These are phyloP conservation scores for Andrena haemorrhoa DNA, from an alignment of 2,888 invertebrate species.

Conservation along the genomic window DNA sequence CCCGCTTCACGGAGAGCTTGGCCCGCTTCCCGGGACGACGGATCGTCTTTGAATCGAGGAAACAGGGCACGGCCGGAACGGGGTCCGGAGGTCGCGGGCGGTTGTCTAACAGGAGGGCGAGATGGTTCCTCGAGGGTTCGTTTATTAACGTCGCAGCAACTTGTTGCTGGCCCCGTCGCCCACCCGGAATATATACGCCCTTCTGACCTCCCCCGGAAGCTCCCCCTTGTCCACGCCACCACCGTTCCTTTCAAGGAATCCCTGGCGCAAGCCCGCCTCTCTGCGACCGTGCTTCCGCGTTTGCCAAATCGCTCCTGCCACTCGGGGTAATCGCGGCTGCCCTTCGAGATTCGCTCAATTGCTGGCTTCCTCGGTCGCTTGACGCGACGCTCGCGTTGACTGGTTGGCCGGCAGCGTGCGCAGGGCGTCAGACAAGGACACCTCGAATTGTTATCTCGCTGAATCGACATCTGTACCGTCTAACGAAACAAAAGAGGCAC, in stretches of 20 bases:
- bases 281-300: conserved; percentile 54
- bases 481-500: no score
- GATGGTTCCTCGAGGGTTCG: conserved; percentile 78
- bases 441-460: neutral
- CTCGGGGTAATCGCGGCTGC: conserved; percentile 59
- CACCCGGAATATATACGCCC: conserved; percentile 64
- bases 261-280: conserved; percentile 34
- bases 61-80: conserved; percentile 12
- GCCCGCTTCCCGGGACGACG: conserved; percentile 5
- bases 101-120: conserved; percentile 57
- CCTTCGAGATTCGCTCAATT: conserved; percentile 48
- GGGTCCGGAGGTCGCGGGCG: conserved; percentile 8
- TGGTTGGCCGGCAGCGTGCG: neutral
- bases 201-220: conserved; percentile 70
- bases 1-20: neutral
- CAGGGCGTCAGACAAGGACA: neutral
- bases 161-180: conserved; percentile 80
- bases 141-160: conserved; percentile 82
- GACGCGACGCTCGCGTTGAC: conserved; percentile 3
- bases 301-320: conserved; percentile 62
- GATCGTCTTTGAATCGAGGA: conserved; percentile 8
- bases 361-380: conserved; percentile 23
- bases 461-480: neutral
- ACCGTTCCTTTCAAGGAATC: conserved; percentile 60
- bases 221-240: conserved; percentile 47